phyloP scores from a whole-genome alignment of 2,888 invertebrate species.

The Spodoptera exigua region DNA sequence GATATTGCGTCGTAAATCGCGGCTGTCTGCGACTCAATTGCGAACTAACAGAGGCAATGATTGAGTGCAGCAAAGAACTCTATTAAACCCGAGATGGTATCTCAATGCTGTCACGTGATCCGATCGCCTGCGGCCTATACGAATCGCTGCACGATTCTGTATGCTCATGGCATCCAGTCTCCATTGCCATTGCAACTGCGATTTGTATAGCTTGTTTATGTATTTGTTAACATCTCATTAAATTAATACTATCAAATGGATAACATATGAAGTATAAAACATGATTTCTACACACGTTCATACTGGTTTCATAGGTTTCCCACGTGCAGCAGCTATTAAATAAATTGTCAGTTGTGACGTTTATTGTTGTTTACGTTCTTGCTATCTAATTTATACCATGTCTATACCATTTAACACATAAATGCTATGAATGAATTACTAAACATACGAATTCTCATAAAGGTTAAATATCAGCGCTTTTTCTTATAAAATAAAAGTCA shows the following conservation, averaged over 20 bases:
- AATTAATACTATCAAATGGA: no score
- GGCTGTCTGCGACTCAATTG: slow-evolving; percentile 63
- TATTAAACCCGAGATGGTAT: slow-evolving; percentile 82
- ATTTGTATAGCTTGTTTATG: neutral
- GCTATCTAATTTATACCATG: slow-evolving; percentile 10
- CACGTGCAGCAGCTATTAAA: slow-evolving; percentile 21
- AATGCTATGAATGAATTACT: neutral
- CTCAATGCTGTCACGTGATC: slow-evolving; percentile 80
- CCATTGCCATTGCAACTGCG: slow-evolving; percentile 50
- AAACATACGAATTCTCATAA: slow-evolving; percentile 1
- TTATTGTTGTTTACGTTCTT: slow-evolving; percentile 24
- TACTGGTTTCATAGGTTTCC: slow-evolving; percentile 21
- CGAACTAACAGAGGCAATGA: slow-evolving; percentile 71
- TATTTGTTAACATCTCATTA: no score
- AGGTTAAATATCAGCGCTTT: slow-evolving; percentile 8
- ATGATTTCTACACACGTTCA: no score
- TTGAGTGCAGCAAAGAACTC: slow-evolving; percentile 83
- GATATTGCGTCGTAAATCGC: slow-evolving; percentile 48
- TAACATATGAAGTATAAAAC: no score
- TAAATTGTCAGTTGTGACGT: slow-evolving; percentile 24
- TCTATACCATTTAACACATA: neutral
- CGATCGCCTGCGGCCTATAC: slow-evolving; percentile 75
- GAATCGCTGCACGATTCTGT: slow-evolving; percentile 63
- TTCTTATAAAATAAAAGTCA: slow-evolving; percentile 34
- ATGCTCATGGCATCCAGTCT: slow-evolving; percentile 54